These are phyloP conservation scores for Drosophila borborema DNA, from an alignment of 2,888 invertebrate genomes.

Conservation along the genomic window DNA sequence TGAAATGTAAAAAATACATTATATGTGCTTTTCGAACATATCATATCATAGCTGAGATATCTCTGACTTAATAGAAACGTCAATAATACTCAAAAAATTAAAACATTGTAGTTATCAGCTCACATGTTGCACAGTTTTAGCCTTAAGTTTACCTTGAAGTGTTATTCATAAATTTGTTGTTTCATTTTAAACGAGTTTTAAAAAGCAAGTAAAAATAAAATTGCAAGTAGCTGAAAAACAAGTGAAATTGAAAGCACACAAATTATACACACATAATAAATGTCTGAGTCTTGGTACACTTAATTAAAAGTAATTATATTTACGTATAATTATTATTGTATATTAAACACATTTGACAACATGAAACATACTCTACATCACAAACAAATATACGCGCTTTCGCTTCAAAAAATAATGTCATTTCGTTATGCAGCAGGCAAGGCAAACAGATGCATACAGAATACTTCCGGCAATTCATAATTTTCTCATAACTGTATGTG, in stretches of 20 bases:
- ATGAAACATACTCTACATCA: neutral
- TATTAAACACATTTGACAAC: neutral
- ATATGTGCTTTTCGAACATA: neutral
- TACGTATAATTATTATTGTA: neutral
- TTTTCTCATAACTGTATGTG: neutral
- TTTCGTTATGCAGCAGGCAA: neutral
- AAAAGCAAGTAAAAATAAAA: neutral
- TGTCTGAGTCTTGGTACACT: neutral
- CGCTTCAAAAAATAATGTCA: neutral
- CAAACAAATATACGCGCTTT: neutral
- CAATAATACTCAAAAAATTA: neutral
- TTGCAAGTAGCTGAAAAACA: neutral
- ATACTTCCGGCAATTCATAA: neutral
- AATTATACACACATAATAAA: neutral
- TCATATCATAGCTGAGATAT: neutral
- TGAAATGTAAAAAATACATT: neutral
- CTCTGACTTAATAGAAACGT: neutral
- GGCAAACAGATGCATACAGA: neutral
- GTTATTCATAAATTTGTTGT: neutral
- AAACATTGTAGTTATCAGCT: neutral
- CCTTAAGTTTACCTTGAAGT: neutral
- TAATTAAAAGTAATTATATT: neutral
- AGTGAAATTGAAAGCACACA: neutral
- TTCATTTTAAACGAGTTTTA: neutral
- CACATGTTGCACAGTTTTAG: neutral